Evolutionary conservation across 2,113 vertebrate species (phyloP).

Genomic region (Chaetura pelagica): DNA sequence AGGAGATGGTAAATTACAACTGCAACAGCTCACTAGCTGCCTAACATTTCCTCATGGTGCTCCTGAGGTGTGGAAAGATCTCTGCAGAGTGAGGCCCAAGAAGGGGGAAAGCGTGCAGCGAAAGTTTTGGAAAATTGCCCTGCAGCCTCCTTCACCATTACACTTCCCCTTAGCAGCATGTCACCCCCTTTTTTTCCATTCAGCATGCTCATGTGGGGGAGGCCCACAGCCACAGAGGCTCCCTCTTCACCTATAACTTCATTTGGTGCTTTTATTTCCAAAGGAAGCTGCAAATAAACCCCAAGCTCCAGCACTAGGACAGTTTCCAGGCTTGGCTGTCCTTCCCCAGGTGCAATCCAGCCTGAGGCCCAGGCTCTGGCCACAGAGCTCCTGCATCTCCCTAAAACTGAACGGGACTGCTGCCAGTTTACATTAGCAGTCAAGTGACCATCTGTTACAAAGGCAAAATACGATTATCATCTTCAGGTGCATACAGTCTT

Average conservation of each 20-base stretch:
- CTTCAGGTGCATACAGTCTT: neutral
- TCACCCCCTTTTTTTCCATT: neutral
- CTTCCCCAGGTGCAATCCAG: neutral
- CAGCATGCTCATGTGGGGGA: neutral
- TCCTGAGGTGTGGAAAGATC: conserved; percentile 45
- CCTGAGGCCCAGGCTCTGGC: neutral
- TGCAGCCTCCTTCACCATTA: neutral
- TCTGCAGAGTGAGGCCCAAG: conserved; percentile 44
- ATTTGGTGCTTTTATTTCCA: neutral
- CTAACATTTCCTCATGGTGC: conserved; percentile 30
- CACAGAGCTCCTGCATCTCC: neutral
- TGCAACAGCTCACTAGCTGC: conserved; percentile 53
- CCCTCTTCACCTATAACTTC: neutral
- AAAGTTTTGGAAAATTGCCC: conserved; percentile 38
- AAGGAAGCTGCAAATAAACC: neutral
- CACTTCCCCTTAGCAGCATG: neutral
- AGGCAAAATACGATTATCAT: neutral
- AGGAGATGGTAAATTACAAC: conserved; percentile 47
- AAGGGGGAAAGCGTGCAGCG: neutral
- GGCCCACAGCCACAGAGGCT: neutral
- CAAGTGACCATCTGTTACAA: conserved; percentile 25
- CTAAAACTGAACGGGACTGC: neutral
- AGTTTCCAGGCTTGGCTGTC: neutral
- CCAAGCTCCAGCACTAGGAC: neutral
- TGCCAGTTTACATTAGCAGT: neutral